Evolutionary conservation across 2,113 vertebrate genomes (phyloP), one percentile per base, ranked within the genome.

Genomic region (Rutilus rutilus): DNA sequence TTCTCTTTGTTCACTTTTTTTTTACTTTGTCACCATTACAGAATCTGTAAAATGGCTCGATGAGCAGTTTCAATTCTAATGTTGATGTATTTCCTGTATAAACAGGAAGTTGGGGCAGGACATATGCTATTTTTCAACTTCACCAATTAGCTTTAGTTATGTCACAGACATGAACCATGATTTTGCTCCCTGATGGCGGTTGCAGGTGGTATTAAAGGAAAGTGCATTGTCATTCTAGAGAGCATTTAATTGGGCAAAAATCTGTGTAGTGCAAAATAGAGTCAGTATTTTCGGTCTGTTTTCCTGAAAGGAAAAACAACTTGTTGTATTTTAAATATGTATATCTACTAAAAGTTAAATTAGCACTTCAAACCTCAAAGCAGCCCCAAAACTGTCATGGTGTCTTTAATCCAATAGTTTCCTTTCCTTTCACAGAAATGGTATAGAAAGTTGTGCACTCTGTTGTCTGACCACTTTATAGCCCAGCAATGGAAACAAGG

Each of bases 391-490:
- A 36, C 30, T 21, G 33, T 69, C 17, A 39, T 69, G 36, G 21
- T 69, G 65, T 69, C 8, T 71, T 71, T 71, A 39, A 39, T 71
- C 30, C 52, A 19, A 19, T 54, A 19, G 52, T 15, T 54, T 17
- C 15, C 65, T 39, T 19, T 36, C 33, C 39, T 42, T 42, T 42
- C 39, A 21, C 45, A 76, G 12, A 50, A 76, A 50, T 30, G 74
- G 27, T 17, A 65, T 10, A 69, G 17, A 69, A 19, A 42, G 77
- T 36, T 60, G 39, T 60, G 42, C 33, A 14, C 77, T 60, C 54
- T 42, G 19, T 57, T 57, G 9, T 69, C 8, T 33, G 25, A 73
- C 30, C 45, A 60, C 30, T 71, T 59, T 87, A 85, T 62, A 60
- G 50, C 69, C 50, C 39, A 69, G 60, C 59, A 33, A 25, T 65